These are phyloP conservation scores for Cliona cf. orientalis DNA, from an alignment of 37 sponge, comb jelly and placozoan species.

Conservation along the genomic window DNA sequence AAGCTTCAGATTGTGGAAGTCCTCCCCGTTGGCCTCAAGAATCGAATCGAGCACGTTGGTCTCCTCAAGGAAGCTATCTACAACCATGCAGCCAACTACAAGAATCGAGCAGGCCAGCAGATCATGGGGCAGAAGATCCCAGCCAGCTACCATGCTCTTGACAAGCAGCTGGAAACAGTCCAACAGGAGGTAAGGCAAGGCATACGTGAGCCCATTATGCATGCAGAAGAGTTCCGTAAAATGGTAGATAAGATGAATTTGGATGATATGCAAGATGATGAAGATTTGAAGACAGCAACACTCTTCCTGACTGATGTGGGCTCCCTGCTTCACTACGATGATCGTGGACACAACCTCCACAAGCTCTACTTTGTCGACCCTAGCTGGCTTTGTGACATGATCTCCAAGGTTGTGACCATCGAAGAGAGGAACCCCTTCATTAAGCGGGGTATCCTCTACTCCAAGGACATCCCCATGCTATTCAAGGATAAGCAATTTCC, in stretches of 20 bases:
- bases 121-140: conserved; percentile 90
- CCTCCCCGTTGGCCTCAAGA: conserved; percentile 64
- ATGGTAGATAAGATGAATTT: conserved; percentile 66
- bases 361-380: conserved; percentile 92
- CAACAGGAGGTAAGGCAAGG: conserved; percentile 66
- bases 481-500: conserved; percentile 80
- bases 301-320: conserved; percentile 86
- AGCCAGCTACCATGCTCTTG: conserved; percentile 86
- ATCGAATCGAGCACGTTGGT: conserved; percentile 64
- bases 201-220: conserved; percentile 75
- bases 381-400: conserved; percentile 92
- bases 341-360: conserved; percentile 76
- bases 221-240: conserved; percentile 65
- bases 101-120: conserved; percentile 31
- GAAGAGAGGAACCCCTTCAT: conserved; percentile 83
- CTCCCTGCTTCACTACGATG: conserved; percentile 89
- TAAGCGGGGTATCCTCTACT: conserved; percentile 70
- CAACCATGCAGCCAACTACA: conserved; percentile 74
- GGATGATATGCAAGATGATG: conserved; percentile 76
- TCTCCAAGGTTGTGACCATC: conserved; percentile 84
- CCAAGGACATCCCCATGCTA: conserved; percentile 58
- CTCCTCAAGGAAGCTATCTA: conserved; percentile 86
- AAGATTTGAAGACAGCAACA: conserved; percentile 83
- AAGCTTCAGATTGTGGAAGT: conserved; percentile 72
- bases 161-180: conserved; percentile 63